Base-by-base conservation (phyloP, 92 coral and sea anemone species). In the Actinernus sp. region DNA sequence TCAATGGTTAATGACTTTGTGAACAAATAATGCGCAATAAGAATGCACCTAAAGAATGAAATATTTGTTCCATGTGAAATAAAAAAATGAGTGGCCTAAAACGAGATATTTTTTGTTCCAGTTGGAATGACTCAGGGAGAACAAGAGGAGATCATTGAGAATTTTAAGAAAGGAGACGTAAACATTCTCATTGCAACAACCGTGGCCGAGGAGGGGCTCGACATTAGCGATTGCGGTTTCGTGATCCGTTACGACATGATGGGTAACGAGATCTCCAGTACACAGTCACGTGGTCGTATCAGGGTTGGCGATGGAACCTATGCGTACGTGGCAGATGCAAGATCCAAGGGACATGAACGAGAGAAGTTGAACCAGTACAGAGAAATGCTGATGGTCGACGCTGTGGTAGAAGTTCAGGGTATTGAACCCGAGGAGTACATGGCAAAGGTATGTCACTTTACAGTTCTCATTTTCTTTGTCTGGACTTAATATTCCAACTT, bases 161-260 rank as follows among this genome's bases (percentile, higher is more conserved):
- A 70, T 17, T 94, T 94, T 38, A 74, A 76, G 41, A 73, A 63
- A 30, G 97, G 98, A 31, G 89, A 65, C 8, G 78, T 62, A 71
- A 94, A 94, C 51, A 52, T 91, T 19, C 76, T 94, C 53, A 69
- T 94, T 26, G 98, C 97, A 28, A 94, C 98, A 13, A 78, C 94
- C 3, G 95, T 84, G n/a, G 95, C 96, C 1, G 91, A 91, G 46
- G 98, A 94, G 74, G 98, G 98, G 5, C 48, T 94, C 58, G 98
- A 94, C 70, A 94, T 94, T 24, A 62, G 58, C 13, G 88, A 86
- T 34, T 91, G 97, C 47, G 87, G 85, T 31, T 93, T 71, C 72
- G 98, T 79, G 68, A 79, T 91, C 68, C 88, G 93, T 38, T 94
- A 91, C 53, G 93, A 83, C 66, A 92, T 91, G 92, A 88, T 85